Conservation (phyloP, 2,113 vertebrate genomes). For the Megaceryle maxima region DNA sequence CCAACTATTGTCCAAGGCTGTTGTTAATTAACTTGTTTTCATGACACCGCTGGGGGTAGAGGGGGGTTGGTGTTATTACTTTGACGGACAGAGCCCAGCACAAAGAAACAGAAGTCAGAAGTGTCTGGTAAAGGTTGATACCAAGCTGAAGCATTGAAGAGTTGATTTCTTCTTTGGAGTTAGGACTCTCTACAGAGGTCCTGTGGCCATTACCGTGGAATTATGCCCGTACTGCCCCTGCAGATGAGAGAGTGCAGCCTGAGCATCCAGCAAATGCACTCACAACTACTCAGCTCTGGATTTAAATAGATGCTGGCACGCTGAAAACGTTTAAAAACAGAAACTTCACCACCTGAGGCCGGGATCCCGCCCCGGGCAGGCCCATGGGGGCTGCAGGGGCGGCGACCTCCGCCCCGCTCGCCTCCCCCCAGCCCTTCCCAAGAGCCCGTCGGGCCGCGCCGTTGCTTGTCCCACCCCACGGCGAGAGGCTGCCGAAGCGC, state of each 20-base stretch:
- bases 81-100: background rate
- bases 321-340: background rate
- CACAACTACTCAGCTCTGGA: background rate
- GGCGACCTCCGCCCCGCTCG: no score
- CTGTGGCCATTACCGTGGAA: rapidly evolving
- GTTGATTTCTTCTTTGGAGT: rapidly evolving
- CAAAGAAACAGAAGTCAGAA: background rate
- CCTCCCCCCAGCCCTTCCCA: background rate
- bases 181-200: rapidly evolving
- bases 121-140: background rate
- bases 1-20: background rate
- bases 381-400: background rate
- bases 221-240: rapidly evolving
- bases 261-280: background rate
- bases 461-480: no score
- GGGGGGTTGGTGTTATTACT: rapidly evolving
- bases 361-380: background rate
- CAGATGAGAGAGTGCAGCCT: rapidly evolving
- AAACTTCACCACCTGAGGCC: no score
- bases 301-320: background rate
- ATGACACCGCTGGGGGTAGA: background rate
- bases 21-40: background rate
- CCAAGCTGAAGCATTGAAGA: no score
- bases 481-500: background rate
- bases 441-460: background rate